A percentile compares a stretch with the other conserved stretches of the same genome.
Conservation (phyloP, 2,797 vertebrate species). For the Alcedo atthis region DNA sequence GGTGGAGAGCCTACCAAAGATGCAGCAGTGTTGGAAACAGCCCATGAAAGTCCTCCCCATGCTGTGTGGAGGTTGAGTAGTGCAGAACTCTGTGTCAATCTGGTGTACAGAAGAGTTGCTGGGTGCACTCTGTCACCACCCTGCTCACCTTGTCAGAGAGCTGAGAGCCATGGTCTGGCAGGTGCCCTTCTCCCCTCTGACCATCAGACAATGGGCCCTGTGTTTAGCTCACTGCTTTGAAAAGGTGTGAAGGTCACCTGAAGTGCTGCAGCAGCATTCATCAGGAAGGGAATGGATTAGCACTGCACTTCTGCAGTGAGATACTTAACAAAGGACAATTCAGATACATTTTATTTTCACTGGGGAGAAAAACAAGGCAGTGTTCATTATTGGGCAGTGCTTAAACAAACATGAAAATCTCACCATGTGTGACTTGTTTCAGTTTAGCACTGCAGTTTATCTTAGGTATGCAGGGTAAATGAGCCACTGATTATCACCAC, state of each 20-base stretch:
- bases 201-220: neutral
- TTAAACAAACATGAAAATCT: slow-evolving; percentile 41
- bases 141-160: neutral
- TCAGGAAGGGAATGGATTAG: neutral
- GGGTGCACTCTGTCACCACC: neutral
- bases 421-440: slow-evolving; percentile 35
- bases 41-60: neutral
- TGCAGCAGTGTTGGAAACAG: neutral
- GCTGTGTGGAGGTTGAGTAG: neutral
- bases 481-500: slow-evolving; percentile 12
- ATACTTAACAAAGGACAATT: slow-evolving; percentile 34
- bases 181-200: slow-evolving; percentile 28
- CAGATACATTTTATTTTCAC: neutral
- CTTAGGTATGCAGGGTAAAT: slow-evolving; percentile 36
- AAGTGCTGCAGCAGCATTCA: neutral
- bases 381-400: neutral
- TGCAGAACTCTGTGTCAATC: neutral
- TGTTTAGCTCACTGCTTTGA: slow-evolving; percentile 29
- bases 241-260: slow-evolving; percentile 26
- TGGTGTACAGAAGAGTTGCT: neutral
- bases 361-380: neutral
- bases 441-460: slow-evolving; percentile 34
- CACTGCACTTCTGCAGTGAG: neutral
- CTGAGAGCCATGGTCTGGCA: neutral
- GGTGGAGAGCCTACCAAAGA: neutral